Conservation (phyloP, 2,797 vertebrate genomes). For the Aythya fuligula region DNA sequence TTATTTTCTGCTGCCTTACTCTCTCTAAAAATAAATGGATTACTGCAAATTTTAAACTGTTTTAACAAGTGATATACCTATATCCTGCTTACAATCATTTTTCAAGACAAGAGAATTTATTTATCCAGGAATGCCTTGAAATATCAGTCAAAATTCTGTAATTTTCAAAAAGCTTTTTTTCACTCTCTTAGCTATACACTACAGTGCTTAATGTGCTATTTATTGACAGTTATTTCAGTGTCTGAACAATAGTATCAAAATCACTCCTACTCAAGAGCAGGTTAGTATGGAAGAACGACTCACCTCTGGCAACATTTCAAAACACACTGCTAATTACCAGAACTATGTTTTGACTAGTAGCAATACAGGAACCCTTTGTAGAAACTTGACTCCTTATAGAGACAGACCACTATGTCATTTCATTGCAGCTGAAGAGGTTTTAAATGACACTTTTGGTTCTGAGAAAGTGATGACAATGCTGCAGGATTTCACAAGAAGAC, state of each 20-base stretch:
- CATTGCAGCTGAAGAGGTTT: not conserved
- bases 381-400: not conserved
- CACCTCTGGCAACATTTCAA: not conserved
- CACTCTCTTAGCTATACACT: not conserved
- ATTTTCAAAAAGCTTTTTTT: not conserved
- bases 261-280: not conserved
- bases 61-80: not conserved
- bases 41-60: not conserved
- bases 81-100: not conserved
- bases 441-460: not conserved
- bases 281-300: not conserved
- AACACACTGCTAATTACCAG: not conserved
- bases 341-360: not conserved
- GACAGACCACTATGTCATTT: not conserved
- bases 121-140: not conserved
- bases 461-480: not conserved
- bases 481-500: not conserved
- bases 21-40: not conserved
- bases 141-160: not conserved
- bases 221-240: not conserved
- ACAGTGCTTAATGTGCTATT: not conserved
- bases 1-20: not conserved
- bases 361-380: not conserved
- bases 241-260: not conserved
- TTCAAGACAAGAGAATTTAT: not conserved